Conservation (phyloP, 2,888 invertebrate species). For the Yponomeuta plumbellus region DNA sequence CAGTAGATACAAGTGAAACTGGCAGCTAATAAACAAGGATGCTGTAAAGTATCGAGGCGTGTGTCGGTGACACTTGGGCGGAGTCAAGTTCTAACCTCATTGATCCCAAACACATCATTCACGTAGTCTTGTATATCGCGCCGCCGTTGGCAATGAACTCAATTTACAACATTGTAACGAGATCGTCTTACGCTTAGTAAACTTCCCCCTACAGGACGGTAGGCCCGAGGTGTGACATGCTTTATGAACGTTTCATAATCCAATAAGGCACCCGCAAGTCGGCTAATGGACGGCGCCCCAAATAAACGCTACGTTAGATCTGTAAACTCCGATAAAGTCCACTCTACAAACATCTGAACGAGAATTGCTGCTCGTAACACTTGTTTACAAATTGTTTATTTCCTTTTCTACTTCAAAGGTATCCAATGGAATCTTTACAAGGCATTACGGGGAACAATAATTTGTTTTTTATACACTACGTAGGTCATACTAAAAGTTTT, state of each 20-base stretch:
- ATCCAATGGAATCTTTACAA: not conserved
- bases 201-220: slow-evolving; percentile 59
- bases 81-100: not conserved
- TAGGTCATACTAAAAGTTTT: too few relatives aligned
- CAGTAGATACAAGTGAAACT: not conserved
- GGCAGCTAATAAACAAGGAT: not conserved
- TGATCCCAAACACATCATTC: slow-evolving; percentile 3
- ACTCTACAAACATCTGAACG: not conserved
- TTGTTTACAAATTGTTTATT: slow-evolving; percentile 4
- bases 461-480: not conserved
- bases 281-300: slow-evolving; percentile 44
- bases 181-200: slow-evolving; percentile 52
- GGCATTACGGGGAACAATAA: not conserved
- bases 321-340: slow-evolving; percentile 15
- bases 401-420: not conserved
- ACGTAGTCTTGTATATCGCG: not conserved
- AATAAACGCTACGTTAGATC: slow-evolving; percentile 28
- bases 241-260: slow-evolving; percentile 38
- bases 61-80: not conserved
- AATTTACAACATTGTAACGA: slow-evolving; percentile 10
- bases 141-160: slow-evolving; percentile 4
- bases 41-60: not conserved
- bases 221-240: slow-evolving; percentile 5
- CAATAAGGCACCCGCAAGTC: slow-evolving; percentile 43
- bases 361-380: not conserved